phyloP scores from a whole-genome alignment of 2,888 invertebrate species.

The Leucophenga montana region DNA sequence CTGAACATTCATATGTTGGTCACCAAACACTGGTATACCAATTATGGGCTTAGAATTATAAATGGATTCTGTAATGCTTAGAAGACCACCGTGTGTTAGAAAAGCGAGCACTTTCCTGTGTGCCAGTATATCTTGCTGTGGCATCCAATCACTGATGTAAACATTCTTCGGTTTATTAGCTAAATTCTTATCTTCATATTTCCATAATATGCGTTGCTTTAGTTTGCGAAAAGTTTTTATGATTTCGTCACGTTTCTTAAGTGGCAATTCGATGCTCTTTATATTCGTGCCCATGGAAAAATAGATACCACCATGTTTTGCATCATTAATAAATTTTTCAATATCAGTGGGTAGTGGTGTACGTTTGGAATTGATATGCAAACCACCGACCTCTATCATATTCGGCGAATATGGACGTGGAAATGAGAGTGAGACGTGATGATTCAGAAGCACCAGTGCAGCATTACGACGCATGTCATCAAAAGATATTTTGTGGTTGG shows the following conservation, averaged over 20 bases:
- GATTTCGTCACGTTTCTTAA: slow-evolving; percentile 45
- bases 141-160: slow-evolving; percentile 66
- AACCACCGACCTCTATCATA: slow-evolving; percentile 64
- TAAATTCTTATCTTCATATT: slow-evolving; percentile 63
- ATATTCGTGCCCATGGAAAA: slow-evolving; percentile 72
- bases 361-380: slow-evolving; percentile 55
- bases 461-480: slow-evolving; percentile 55
- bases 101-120: slow-evolving; percentile 72
- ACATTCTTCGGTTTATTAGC: slow-evolving; percentile 52
- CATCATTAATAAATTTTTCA: slow-evolving; percentile 66
- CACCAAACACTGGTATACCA: slow-evolving; percentile 73
- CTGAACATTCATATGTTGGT: slow-evolving; percentile 74
- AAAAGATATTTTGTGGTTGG: slow-evolving; percentile 48
- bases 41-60: slow-evolving; percentile 72
- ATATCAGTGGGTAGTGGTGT: slow-evolving; percentile 60
- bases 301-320: slow-evolving; percentile 70
- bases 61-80: slow-evolving; percentile 72
- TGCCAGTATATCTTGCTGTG: slow-evolving; percentile 70
- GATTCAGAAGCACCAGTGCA: slow-evolving; percentile 64
- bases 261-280: slow-evolving; percentile 48
- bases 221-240: slow-evolving; percentile 37
- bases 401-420: slow-evolving; percentile 62
- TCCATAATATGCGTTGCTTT: slow-evolving; percentile 66
- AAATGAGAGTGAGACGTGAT: slow-evolving; percentile 55
- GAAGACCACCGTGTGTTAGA: slow-evolving; percentile 72